These are phyloP conservation scores for Spinibarbus caldwelli DNA, from an alignment of 2,797 vertebrate species.

Conservation along the genomic window DNA sequence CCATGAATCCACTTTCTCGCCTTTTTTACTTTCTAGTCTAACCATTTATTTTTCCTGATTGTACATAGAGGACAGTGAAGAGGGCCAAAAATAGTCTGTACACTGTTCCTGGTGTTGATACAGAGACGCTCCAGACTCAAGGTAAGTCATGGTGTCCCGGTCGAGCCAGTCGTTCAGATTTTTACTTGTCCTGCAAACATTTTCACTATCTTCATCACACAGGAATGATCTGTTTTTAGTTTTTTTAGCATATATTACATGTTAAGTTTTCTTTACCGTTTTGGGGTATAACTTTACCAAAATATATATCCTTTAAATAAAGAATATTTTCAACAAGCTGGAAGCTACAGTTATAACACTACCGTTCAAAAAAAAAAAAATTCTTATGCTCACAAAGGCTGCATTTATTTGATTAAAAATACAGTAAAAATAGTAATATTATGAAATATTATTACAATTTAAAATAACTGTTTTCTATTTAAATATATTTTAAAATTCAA, in stretches of 20 bases:
- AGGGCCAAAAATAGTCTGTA: constrained; percentile 70
- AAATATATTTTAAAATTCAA: neutral
- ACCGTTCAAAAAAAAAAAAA: too few relatives aligned
- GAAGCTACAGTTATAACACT: neutral
- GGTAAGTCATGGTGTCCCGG: constrained; percentile 64
- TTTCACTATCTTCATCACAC: neutral
- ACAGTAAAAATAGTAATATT: neutral
- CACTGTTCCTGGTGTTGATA: constrained; percentile 66
- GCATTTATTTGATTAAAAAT: neutral
- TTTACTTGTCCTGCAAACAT: neutral
- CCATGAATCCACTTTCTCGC: neutral
- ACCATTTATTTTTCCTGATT: neutral
- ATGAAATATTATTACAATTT: neutral
- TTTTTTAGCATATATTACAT: neutral
- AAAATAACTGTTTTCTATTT: neutral
- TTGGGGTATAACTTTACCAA: neutral
- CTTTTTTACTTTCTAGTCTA: neutral
- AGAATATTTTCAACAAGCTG: neutral
- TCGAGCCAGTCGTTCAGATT: neutral
- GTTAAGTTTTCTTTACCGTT: neutral
- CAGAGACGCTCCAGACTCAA: constrained; percentile 75
- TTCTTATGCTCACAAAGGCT: neutral
- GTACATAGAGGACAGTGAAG: constrained; percentile 72
- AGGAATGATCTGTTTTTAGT: neutral
- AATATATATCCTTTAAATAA: neutral